Evolutionary conservation across 2,113 vertebrate species (phyloP).

Genomic region (Erinaceus europaeus): DNA sequence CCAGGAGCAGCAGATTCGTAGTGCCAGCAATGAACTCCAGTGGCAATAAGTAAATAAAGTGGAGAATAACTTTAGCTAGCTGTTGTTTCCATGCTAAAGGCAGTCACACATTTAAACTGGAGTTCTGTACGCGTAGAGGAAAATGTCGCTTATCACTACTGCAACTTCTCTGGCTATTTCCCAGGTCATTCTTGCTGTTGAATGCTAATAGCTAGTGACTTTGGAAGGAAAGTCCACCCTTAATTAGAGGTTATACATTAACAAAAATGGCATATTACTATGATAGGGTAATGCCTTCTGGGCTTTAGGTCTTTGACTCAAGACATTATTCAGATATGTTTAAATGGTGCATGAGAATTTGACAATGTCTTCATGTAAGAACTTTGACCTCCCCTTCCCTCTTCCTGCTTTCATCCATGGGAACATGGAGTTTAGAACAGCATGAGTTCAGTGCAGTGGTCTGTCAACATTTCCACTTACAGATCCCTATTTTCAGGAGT

Average conservation of each 20-base stretch:
- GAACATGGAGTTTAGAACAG: background rate
- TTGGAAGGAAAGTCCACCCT: slow-evolving; percentile 75
- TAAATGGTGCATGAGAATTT: slow-evolving; percentile 49
- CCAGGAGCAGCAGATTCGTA: no score
- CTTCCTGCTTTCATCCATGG: background rate
- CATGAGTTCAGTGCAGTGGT: background rate
- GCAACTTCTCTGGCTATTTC: slow-evolving; percentile 25
- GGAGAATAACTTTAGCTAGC: slow-evolving; percentile 67
- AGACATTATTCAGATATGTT: slow-evolving; percentile 51
- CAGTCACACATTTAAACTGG: slow-evolving; percentile 55
- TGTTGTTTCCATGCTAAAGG: slow-evolving; percentile 56
- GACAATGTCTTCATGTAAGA: slow-evolving; percentile 38
- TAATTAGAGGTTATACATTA: slow-evolving; percentile 74
- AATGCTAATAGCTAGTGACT: slow-evolving; percentile 63
- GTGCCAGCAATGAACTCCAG: no score
- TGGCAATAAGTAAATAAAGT: no score
- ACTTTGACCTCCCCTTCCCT: background rate
- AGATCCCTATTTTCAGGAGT: background rate
- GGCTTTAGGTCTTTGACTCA: slow-evolving; percentile 16
- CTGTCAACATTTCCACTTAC: slow-evolving; percentile 56
- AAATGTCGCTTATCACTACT: background rate
- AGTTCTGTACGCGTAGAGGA: background rate
- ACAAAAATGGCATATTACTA: slow-evolving; percentile 54
- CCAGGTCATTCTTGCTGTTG: slow-evolving; percentile 14
- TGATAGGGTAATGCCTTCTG: slow-evolving; percentile 18